A percentile compares a stretch with the other conserved stretches of the same genome.
phyloP scores from a whole-genome alignment of 1,140 invertebrate genomes.

The Apocrypta bakeri region DNA sequence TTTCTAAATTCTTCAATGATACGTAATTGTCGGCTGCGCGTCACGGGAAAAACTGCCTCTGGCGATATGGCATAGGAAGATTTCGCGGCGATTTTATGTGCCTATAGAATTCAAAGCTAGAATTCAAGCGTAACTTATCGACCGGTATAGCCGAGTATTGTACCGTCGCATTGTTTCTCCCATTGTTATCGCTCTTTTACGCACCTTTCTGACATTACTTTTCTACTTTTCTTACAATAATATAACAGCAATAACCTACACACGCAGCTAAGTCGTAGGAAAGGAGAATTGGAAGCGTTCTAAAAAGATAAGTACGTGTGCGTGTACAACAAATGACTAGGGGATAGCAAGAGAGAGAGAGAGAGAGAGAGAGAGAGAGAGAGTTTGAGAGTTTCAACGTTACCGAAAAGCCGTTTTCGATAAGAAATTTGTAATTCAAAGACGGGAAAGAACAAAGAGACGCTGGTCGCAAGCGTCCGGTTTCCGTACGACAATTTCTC shows the following conservation, averaged over 20 bases:
- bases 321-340: neutral
- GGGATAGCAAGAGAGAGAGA: neutral
- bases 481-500: neutral
- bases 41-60: neutral
- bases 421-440: neutral
- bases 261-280: too few relatives aligned
- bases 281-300: too few relatives aligned
- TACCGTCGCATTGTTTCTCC: neutral
- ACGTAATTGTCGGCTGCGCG: neutral
- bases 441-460: conserved; percentile 1
- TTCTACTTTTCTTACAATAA: too few relatives aligned
- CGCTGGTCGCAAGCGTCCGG: neutral
- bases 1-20: neutral
- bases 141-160: too few relatives aligned
- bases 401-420: neutral
- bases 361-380: too few relatives aligned
- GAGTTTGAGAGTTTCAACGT: neutral
- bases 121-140: neutral
- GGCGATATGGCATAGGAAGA: neutral
- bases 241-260: too few relatives aligned
- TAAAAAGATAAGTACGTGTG: too few relatives aligned
- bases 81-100: neutral
- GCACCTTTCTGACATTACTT: too few relatives aligned
- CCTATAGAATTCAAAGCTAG: neutral
- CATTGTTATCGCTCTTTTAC: neutral